phyloP scores from a whole-genome alignment of 2,797 vertebrate genomes.

The Malacoctenus gilli region DNA sequence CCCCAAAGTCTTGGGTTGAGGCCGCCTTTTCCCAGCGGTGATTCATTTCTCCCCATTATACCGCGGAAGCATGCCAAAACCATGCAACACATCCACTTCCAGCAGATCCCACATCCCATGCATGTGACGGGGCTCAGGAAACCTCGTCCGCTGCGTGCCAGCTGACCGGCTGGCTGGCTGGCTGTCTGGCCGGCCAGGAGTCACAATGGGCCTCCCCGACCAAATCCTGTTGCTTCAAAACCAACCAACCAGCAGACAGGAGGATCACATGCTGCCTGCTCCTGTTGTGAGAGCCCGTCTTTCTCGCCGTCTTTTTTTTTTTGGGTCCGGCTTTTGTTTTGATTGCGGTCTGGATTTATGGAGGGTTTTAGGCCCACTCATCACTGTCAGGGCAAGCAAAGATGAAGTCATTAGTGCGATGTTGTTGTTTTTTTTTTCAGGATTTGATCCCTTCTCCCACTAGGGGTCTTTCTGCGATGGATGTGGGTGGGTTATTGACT shows the following conservation, averaged over 20 bases:
- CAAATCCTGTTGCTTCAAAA: slow-evolving; percentile 79
- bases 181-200: slow-evolving; percentile 48
- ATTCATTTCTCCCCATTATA: slow-evolving; percentile 43
- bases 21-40: slow-evolving; percentile 23
- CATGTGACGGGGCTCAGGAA: slow-evolving; percentile 77
- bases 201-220: slow-evolving; percentile 67
- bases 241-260: slow-evolving; percentile 72
- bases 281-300: slow-evolving; percentile 70
- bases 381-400: slow-evolving; percentile 62
- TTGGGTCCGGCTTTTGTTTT: slow-evolving; percentile 74
- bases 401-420: slow-evolving; percentile 62
- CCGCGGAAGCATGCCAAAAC: slow-evolving; percentile 28
- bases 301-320: slow-evolving; percentile 56
- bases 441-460: slow-evolving; percentile 35
- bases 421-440: slow-evolving; percentile 32
- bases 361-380: slow-evolving; percentile 62
- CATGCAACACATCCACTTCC: slow-evolving; percentile 26
- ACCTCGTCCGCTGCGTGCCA: slow-evolving; percentile 51
- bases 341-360: slow-evolving; percentile 76
- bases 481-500: slow-evolving; percentile 30
- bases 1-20: slow-evolving; percentile 21
- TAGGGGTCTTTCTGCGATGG: slow-evolving; percentile 31
- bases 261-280: slow-evolving; percentile 75
- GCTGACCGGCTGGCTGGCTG: slow-evolving; percentile 42
- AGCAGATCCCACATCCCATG: slow-evolving; percentile 43